Conservation (phyloP, 2,797 vertebrate genomes). For the Anniella stebbinsi region DNA sequence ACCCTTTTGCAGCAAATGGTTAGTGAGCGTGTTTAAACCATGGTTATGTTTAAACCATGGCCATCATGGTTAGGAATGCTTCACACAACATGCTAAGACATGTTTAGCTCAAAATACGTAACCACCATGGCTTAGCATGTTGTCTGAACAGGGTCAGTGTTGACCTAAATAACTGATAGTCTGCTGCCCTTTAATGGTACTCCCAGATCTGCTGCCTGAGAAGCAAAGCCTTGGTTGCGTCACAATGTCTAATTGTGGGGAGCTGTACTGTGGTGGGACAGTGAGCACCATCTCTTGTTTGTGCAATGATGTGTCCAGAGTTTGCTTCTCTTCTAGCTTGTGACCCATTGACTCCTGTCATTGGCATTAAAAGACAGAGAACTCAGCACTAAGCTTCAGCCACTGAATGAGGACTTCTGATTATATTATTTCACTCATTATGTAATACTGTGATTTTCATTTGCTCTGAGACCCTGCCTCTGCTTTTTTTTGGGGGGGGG, state of each 20-base stretch:
- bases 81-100: too few relatives aligned
- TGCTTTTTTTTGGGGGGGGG: too few relatives aligned
- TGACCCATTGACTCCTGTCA: neutral
- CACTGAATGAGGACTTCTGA: neutral
- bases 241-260: neutral
- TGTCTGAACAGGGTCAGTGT: too few relatives aligned
- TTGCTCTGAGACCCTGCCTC: neutral
- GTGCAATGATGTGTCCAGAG: neutral
- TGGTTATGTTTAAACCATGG: too few relatives aligned
- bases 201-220: neutral
- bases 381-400: neutral
- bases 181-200: neutral
- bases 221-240: neutral
- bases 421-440: neutral
- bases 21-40: too few relatives aligned
- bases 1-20: too few relatives aligned
- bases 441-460: neutral
- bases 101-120: too few relatives aligned
- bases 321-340: constrained; percentile 6
- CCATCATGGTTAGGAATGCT: too few relatives aligned
- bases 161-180: neutral
- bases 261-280: too few relatives aligned
- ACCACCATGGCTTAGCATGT: too few relatives aligned
- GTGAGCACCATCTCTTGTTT: neutral
- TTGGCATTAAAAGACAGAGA: neutral